Evolutionary conservation across 2,113 vertebrate species (phyloP), one percentile per base, ranked within the genome.

Genomic region (Garra rufa): DNA sequence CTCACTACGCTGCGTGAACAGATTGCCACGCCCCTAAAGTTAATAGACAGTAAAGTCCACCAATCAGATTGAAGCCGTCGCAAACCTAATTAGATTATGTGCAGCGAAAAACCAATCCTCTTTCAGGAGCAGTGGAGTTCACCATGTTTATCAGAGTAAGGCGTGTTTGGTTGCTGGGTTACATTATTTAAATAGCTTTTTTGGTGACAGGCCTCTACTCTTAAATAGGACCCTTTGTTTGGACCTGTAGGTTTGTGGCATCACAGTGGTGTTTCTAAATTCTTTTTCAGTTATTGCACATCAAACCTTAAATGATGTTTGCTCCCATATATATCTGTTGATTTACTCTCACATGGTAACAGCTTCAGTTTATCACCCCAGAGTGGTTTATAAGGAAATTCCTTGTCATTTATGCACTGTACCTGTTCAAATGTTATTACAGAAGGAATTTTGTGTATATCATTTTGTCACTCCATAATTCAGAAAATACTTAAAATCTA

Each of bases 1-100:
- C 34, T 57, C 52, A 26, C 28, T 9, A 48, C 17, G 0, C 41
- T 1, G 26, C 26, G 26, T 50, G 43, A 10, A n/a, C 38, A 43
- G 44, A 2, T 65, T 46, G 9, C 1, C 65, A 28, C 73, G 81
- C 59, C 81, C 76, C 50, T 52, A 30, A 52, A 24, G 1, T 71
- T 50, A 30, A 63, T 83, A 0, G 76, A 76, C 70, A 70, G 30
- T 59, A 2, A 46, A 44, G 24, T 41, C 28, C 6, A 74, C 79
- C 81, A 88, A 88, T 88, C n/a, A 81, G 76, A 81, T 8, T 9
- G 55, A 46, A 63, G 84, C 24, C 5, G 2, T 5, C 30, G 1
- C 17, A 28, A 8, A 28, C 11, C 44, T 85, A 11, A 65, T 55
- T 38, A 73, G 57, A 19, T 50, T 65, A 48, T 21, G 17, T 0